Evolutionary conservation across 2,888 invertebrate species (phyloP).

Genomic region (Petrophora chlorosata): DNA sequence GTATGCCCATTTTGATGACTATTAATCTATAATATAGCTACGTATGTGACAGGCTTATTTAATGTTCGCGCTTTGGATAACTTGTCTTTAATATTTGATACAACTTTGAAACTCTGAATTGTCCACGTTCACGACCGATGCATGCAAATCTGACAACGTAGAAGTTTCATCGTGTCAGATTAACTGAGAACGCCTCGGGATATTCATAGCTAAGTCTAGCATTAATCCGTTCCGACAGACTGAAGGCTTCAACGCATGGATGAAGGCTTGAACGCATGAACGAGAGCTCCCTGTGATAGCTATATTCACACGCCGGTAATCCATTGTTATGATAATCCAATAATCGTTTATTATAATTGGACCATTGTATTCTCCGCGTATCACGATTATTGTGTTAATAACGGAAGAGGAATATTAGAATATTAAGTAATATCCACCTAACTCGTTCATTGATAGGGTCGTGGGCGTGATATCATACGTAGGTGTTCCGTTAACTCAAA

Average conservation of each 20-base stretch:
- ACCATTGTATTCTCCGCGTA: neutral
- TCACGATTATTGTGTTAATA: no score
- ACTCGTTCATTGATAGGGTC: no score
- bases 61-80: no score
- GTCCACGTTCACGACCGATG: slow-evolving; percentile 14
- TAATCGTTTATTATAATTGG: slow-evolving; percentile 10
- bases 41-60: no score
- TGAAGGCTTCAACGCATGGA: neutral
- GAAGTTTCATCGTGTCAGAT: slow-evolving; percentile 9
- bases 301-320: slow-evolving; percentile 2
- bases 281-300: slow-evolving; percentile 8
- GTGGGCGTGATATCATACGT: no score
- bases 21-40: no score
- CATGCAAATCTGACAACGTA: slow-evolving; percentile 5
- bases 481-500: no score
- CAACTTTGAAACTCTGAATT: no score
- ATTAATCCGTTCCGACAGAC: slow-evolving; percentile 14
- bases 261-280: neutral
- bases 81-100: no score
- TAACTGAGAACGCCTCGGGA: slow-evolving; percentile 3
- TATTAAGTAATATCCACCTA: no score
- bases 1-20: no score
- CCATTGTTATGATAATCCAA: slow-evolving; percentile 17
- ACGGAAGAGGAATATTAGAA: no score
- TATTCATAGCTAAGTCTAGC: slow-evolving; percentile 1